Evolutionary conservation across 30 jellyfish, hydroid and myxozoan species (phyloP), one percentile per base, ranked within the genome.

Genomic region (Clytia hemisphaerica): DNA sequence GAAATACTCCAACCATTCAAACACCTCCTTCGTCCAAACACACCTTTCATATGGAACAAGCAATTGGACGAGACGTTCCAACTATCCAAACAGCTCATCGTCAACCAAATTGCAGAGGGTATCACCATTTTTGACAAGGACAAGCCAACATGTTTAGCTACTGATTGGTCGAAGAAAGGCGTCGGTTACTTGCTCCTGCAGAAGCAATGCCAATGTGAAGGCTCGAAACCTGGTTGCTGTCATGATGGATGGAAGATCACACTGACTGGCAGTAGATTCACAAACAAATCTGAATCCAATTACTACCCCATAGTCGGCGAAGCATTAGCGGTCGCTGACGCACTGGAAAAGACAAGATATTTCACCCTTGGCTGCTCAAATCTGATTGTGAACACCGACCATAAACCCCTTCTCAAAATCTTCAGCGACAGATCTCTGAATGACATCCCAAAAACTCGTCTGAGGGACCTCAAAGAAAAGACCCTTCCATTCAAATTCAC

Each of bases 311-410:
- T n/a, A n/a, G n/a, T n/a, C n/a, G n/a, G n/a, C n/a, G n/a, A n/a
- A n/a, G n/a, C n/a, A n/a, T n/a, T n/a, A n/a, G n/a, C n/a, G n/a
- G n/a, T n/a, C n/a, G n/a, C n/a, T n/a, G n/a, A n/a, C n/a, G 66
- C 0, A 16, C 21, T 16, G 21, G 21, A 1, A 31, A 51, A 51
- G 1, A 51, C 66, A 24, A 51, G 66, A 24, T 51, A 51, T 51
- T 14, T 51, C 66, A 51, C 66, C 66, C 66, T 51, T 22, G 66
- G 66, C 30, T 51, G 66, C 66, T 51, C 66, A 51, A 24, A 51
- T 31, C 66, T 51, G 30, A 51, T 22, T 51, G 66, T 51, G 66
- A 51, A 51, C 66, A 51, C 66, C 28, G 66, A 51, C 66, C 0
- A 51, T 51, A 51, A 51, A 51, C 66, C 66, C 18, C 66, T 51